phyloP scores from a whole-genome alignment of 1,140 invertebrate genomes.

The Musca vetustissima region DNA sequence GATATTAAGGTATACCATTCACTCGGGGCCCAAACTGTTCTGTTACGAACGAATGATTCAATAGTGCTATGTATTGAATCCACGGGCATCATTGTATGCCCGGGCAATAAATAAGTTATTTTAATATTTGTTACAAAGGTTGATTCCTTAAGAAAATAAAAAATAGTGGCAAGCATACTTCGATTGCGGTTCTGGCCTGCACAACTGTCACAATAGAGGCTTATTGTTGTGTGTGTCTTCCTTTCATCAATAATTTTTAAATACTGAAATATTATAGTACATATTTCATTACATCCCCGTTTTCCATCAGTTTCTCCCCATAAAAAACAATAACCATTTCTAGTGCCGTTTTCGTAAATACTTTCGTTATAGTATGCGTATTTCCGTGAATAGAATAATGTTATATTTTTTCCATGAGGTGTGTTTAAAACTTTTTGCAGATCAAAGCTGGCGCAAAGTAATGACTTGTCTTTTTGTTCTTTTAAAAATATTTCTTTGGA shows the following conservation, averaged over 20 bases:
- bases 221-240: background rate
- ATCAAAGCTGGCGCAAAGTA: constrained; percentile 21
- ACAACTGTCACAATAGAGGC: constrained; percentile 28
- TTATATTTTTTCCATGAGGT: constrained; percentile 14
- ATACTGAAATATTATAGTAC: constrained; percentile 21
- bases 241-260: constrained; percentile 17
- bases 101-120: constrained; percentile 20
- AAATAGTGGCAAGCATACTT: constrained; percentile 27
- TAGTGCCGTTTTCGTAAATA: constrained; percentile 21
- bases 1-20: constrained; percentile 21
- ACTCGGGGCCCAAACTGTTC: constrained; percentile 23
- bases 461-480: constrained; percentile 1
- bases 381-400: constrained; percentile 24
- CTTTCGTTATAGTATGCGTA: constrained; percentile 24
- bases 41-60: constrained; percentile 19
- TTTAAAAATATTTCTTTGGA: constrained; percentile 23
- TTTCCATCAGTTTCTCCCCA: constrained; percentile 25
- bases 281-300: constrained; percentile 30
- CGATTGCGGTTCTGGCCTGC: constrained; percentile 27
- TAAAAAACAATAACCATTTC: constrained; percentile 20
- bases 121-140: constrained; percentile 3
- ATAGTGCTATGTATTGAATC: constrained; percentile 26
- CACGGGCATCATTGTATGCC: constrained; percentile 26
- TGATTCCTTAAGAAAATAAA: constrained; percentile 16
- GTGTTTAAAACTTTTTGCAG: constrained; percentile 25